phyloP scores from a whole-genome alignment of 2,113 vertebrate species.

The Gymnobelideus leadbeateri region DNA sequence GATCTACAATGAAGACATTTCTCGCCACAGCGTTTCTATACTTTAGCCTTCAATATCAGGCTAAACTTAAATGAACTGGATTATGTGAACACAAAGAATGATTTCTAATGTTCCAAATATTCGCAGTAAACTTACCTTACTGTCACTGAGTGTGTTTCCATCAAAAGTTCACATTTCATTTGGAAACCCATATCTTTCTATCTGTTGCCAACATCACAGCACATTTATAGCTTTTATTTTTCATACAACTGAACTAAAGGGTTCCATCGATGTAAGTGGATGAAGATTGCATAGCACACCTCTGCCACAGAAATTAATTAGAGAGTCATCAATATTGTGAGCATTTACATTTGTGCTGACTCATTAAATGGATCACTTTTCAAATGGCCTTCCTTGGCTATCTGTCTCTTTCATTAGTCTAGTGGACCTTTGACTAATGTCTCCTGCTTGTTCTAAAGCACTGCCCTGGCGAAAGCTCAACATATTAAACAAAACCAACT shows the following conservation, averaged over 20 bases:
- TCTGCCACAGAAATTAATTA: constrained; percentile 47
- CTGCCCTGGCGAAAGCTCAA: constrained; percentile 54
- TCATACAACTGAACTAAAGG: constrained; percentile 49
- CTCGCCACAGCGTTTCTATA: constrained; percentile 45
- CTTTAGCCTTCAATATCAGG: constrained; percentile 15
- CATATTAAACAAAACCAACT: constrained; percentile 56
- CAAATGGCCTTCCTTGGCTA: not conserved
- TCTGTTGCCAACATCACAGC: constrained; percentile 46
- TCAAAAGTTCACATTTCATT: constrained; percentile 18
- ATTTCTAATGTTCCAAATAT: constrained; percentile 25
- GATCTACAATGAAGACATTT: constrained; percentile 11
- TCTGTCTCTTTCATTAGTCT: constrained; percentile 13
- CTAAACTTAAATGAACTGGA: constrained; percentile 29
- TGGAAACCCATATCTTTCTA: constrained; percentile 35
- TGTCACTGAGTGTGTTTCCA: constrained; percentile 35
- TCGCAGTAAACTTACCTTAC: not conserved
- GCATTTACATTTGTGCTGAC: constrained; percentile 51
- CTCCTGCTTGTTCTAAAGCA: constrained; percentile 48
- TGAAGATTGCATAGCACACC: constrained; percentile 10
- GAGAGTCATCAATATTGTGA: constrained; percentile 49
- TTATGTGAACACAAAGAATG: constrained; percentile 47
- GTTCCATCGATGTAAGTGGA: constrained; percentile 50
- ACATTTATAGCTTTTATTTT: constrained; percentile 42
- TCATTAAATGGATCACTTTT: constrained; percentile 18
- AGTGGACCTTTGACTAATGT: constrained; percentile 15